These are phyloP conservation scores for Bubo blakistoni DNA, from an alignment of 2,113 vertebrate genomes.

Conservation along the genomic window DNA sequence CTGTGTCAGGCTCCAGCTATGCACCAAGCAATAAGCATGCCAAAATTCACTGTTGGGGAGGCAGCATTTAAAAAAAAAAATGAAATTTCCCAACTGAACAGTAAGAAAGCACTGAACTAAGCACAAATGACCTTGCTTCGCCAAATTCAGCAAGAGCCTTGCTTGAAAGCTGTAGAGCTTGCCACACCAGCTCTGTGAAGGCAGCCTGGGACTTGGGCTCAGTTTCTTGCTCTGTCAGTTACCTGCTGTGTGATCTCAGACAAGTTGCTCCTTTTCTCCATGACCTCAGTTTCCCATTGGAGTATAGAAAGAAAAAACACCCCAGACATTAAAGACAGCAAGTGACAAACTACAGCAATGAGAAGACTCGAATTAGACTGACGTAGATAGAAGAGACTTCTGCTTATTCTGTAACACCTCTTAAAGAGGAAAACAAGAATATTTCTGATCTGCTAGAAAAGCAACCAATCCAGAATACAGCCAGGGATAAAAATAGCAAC, in stretches of 20 bases:
- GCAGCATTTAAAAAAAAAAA: neutral
- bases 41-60: conserved; percentile 11
- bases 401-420: neutral
- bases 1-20: conserved; percentile 32
- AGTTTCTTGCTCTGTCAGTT: neutral
- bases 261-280: neutral
- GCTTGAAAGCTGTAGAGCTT: neutral
- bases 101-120: conserved; percentile 5
- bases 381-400: neutral
- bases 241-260: conserved; percentile 26
- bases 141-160: neutral
- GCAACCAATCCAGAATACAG: neutral
- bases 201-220: neutral
- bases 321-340: neutral
- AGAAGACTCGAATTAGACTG: neutral
- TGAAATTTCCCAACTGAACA: neutral
- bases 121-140: neutral
- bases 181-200: neutral
- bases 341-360: neutral
- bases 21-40: neutral
- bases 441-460: neutral
- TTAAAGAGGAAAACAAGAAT: neutral
- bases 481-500: neutral
- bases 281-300: neutral
- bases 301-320: neutral